phyloP scores from a whole-genome alignment of 2,797 vertebrate species.

The Phataginus tetradactyla region DNA sequence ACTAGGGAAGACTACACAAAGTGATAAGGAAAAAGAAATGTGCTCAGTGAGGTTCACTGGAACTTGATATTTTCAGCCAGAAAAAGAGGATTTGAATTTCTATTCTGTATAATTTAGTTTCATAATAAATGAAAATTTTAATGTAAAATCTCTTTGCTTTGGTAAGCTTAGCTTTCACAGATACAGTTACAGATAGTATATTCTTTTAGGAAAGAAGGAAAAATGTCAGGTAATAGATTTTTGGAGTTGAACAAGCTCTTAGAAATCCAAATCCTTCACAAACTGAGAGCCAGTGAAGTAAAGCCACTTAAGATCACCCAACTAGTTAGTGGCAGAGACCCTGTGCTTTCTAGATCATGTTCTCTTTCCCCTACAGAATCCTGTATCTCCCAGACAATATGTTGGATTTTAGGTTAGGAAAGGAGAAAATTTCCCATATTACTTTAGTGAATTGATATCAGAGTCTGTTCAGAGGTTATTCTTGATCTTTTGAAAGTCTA shows the following conservation, averaged over 20 bases:
- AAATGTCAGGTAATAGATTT: not conserved
- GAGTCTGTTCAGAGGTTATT: not conserved
- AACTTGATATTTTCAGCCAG: not conserved
- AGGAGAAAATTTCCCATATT: not conserved
- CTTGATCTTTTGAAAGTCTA: not conserved
- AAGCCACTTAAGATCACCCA: not conserved
- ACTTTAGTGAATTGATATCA: not conserved
- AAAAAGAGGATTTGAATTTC: conserved; percentile 7
- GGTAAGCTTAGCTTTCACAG: conserved; percentile 26
- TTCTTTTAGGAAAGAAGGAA: not conserved
- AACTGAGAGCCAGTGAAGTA: not conserved
- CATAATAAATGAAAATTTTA: not conserved
- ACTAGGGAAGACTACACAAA: not conserved
- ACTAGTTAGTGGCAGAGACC: not conserved
- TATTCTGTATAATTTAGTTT: not conserved
- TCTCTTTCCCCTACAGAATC: not conserved
- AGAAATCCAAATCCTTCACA: not conserved
- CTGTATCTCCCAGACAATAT: not conserved
- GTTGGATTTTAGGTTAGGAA: not conserved
- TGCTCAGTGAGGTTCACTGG: not conserved
- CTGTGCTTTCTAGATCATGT: not conserved
- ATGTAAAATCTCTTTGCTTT: not conserved
- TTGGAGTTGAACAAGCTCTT: not conserved
- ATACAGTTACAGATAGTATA: not conserved
- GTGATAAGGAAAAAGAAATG: not conserved